A percentile compares a stretch with the other conserved stretches of the same genome.
Evolutionary conservation across 2,113 vertebrate species (phyloP).

Genomic region (Phylloscopus trochilus): DNA sequence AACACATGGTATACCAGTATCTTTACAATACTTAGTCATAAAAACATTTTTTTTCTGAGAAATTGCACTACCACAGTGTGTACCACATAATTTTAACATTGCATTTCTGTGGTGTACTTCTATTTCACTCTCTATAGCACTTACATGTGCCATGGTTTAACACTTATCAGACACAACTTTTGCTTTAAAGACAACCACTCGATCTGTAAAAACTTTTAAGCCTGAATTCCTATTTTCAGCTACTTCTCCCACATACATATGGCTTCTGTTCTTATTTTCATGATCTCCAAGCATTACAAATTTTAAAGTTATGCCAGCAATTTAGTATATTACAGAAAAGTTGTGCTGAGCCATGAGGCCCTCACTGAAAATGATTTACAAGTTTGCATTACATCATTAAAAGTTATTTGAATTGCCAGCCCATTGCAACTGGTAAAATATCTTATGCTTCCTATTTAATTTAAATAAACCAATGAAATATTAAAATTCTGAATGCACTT

Average conservation of each 20-base stretch:
- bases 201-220: conserved; percentile 8
- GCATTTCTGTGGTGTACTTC: conserved; percentile 26
- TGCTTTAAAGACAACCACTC: background rate
- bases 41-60: background rate
- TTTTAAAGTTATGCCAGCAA: conserved; percentile 47
- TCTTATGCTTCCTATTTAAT: conserved; percentile 20
- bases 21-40: background rate
- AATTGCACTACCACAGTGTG: background rate
- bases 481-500: background rate
- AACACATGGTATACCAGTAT: background rate
- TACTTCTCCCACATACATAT: background rate
- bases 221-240: conserved; percentile 7
- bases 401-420: conserved; percentile 8
- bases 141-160: conserved; percentile 30
- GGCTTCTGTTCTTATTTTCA: conserved; percentile 55
- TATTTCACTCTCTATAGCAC: background rate
- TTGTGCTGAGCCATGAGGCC: conserved; percentile 32
- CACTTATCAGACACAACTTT: conserved; percentile 17
- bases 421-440: background rate
- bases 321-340: conserved; percentile 30
- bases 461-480: conserved; percentile 3
- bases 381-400: conserved; percentile 41
- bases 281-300: conserved; percentile 24
- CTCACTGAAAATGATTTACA: conserved; percentile 32
- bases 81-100: background rate